A percentile compares a stretch with the other conserved stretches of the same genome.
Conservation (phyloP, 2,113 vertebrate species). For the Prietella phreatophila region DNA sequence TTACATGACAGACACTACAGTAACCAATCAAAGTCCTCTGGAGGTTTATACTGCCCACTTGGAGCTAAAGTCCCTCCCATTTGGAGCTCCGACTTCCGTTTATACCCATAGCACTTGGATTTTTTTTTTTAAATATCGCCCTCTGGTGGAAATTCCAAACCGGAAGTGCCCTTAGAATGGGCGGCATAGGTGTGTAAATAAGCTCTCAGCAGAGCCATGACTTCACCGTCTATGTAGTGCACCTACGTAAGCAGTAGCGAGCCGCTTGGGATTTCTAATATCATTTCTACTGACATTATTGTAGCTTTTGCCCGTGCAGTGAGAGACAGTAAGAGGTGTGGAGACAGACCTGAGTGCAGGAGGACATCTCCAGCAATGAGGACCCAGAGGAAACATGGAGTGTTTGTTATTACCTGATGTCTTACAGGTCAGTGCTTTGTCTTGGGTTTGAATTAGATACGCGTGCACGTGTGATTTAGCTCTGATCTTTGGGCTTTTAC, state of each 20-base stretch:
- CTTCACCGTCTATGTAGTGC: neutral
- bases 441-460: neutral
- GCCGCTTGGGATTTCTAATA: neutral
- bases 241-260: neutral
- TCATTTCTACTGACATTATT: neutral
- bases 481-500: neutral
- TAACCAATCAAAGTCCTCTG: no score
- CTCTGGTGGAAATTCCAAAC: neutral
- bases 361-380: neutral
- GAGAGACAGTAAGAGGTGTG: neutral
- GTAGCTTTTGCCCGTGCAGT: neutral
- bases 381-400: neutral
- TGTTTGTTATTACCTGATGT: constrained; percentile 14
- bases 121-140: neutral
- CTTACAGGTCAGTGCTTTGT: constrained; percentile 28
- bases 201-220: neutral
- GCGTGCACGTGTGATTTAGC: neutral
- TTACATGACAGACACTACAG: no score
- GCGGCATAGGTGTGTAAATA: neutral
- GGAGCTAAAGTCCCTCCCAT: no score
- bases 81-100: no score
- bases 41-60: no score
- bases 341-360: neutral
- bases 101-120: no score
- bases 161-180: neutral